Conservation (phyloP, 2,888 invertebrate species). For the Tribolium freemani region DNA sequence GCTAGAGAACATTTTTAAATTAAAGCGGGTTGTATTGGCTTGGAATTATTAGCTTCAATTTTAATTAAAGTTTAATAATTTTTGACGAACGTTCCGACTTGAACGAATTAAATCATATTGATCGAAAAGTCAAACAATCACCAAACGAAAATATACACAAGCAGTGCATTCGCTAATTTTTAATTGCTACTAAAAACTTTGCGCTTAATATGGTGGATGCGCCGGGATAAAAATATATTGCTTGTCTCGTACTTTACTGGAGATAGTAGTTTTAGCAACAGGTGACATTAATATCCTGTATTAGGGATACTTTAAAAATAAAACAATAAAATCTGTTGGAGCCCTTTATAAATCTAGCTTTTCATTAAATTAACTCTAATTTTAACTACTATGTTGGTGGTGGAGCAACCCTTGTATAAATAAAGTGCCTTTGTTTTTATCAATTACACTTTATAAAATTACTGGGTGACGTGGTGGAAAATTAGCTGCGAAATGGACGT, state of each 20-base stretch:
- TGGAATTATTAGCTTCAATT: conserved; percentile 13
- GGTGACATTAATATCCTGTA: background rate
- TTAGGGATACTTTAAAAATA: too few relatives aligned
- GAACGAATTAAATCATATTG: background rate
- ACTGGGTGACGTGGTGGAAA: background rate
- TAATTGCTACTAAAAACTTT: background rate
- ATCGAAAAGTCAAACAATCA: background rate
- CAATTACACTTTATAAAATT: background rate
- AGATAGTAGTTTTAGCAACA: background rate
- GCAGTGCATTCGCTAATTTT: too few relatives aligned
- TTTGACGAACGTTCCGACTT: background rate
- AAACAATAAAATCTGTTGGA: too few relatives aligned
- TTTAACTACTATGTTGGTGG: background rate
- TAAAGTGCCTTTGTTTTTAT: background rate
- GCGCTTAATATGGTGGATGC: conserved; percentile 5
- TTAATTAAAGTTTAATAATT: conserved; percentile 13
- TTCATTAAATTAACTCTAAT: background rate
- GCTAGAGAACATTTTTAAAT: conserved; percentile 1
- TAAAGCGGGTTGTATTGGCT: conserved; percentile 11
- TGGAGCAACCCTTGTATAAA: background rate
- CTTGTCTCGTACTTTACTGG: too few relatives aligned
- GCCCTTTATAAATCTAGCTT: too few relatives aligned
- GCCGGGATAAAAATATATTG: background rate
- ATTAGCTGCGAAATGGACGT: background rate
- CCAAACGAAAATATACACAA: too few relatives aligned